Percentiles rank a stretch among this genome's conserved stretches.
phyloP scores from a whole-genome alignment of 2,113 vertebrate genomes.

The Uria lomvia region DNA sequence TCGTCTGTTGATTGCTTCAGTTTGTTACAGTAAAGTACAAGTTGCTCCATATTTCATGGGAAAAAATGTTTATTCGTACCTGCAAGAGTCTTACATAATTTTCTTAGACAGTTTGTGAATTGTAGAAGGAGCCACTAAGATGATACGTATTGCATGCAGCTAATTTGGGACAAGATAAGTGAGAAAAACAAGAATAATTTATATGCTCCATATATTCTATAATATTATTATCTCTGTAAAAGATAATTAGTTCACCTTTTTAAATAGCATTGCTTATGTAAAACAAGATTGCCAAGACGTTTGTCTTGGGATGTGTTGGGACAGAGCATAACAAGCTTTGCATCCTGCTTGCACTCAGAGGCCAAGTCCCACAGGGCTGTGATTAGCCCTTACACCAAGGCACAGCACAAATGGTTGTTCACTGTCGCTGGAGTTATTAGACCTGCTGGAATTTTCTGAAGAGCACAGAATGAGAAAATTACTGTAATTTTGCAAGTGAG shows the following conservation, averaged over 20 bases:
- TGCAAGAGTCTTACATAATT: neutral
- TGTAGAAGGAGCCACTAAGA: neutral
- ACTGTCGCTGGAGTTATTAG: neutral
- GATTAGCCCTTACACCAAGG: neutral
- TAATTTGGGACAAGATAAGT: conserved; percentile 26
- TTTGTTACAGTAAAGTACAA: neutral
- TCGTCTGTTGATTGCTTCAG: neutral
- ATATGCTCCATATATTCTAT: neutral
- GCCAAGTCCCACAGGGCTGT: neutral
- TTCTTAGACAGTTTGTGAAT: neutral
- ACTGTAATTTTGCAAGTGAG: neutral
- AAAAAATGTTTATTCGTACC: neutral
- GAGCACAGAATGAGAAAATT: neutral
- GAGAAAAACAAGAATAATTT: conserved; percentile 24
- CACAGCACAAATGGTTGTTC: neutral
- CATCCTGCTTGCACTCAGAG: neutral
- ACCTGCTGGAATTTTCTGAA: neutral
- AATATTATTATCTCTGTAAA: conserved; percentile 13
- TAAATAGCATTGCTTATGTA: neutral
- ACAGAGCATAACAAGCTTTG: neutral
- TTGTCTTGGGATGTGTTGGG: neutral
- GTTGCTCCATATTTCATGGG: neutral
- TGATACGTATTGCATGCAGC: neutral
- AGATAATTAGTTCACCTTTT: neutral
- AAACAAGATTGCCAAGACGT: neutral